Base-by-base conservation (phyloP, 2,113 vertebrate genomes). In the Burhinus bistriatus region DNA sequence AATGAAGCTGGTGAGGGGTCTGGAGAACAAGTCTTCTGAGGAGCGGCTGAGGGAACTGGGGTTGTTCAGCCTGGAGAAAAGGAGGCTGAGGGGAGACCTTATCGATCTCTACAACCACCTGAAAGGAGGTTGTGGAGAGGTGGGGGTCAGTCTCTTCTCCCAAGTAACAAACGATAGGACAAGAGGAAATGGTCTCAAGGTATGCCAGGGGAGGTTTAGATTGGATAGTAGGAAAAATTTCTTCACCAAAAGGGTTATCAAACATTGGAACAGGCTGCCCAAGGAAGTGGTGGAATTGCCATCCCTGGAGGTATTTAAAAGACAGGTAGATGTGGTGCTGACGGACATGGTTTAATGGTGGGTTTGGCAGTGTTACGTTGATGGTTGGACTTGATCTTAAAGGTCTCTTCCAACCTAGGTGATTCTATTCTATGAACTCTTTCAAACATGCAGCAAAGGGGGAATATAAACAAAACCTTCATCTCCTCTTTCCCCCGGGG, bases 391-490 rank as follows among this genome's bases (percentile, higher is more conserved):
- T 65, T 44, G 18, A 44, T 14, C 40, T 65, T 7, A 65, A 42
- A 65, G 26, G 62, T 42, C 38, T 18, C 18, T 65, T 42, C 40
- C 27, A 65, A 21, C 40, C 19, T 7, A 14, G 62, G 9, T 9
- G 9, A 30, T 30, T 42, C 11, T 30, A 15, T 15, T 65, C 40
- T 65, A 44, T 30, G 62, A 11, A 9, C 12, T 3, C n/a, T 57
- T 65, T 34, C 42, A 45, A 36, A 49, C 8, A 13, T 0, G 15
- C 13, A 27, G n/a, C 4, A 11, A n/a, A 10, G 15, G 27, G 30
- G 13, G 19, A 27, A 62, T 0, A 34, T 3, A 36, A 9, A 18
- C 58, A 20, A 11, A 55, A 19, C 4, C 8, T 2, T 3, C 1
- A n/a, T 8, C 59, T 22, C 61, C 76, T n/a, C 44, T 40, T 25